These are phyloP conservation scores for Ormyrus thymus DNA, from an alignment of 2,888 invertebrate species.

Conservation along the genomic window DNA sequence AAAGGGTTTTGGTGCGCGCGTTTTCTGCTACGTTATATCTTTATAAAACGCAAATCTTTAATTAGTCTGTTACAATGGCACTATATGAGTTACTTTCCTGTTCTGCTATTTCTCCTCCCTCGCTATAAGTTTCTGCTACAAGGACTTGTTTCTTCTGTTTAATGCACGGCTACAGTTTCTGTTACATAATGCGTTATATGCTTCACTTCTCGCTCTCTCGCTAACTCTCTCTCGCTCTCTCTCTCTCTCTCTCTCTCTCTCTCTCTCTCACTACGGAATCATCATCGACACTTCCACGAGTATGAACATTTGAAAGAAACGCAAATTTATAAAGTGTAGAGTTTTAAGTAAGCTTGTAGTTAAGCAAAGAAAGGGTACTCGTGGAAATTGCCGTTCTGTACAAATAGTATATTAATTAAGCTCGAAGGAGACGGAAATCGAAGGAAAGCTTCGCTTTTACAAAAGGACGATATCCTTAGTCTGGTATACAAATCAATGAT, in stretches of 20 bases:
- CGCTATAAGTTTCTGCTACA: conserved; percentile 5
- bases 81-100: conserved; percentile 68
- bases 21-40: conserved; percentile 3
- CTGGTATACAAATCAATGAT: conserved; percentile 2
- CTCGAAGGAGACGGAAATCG: too few relatives aligned
- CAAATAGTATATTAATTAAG: neutral
- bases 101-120: conserved; percentile 33
- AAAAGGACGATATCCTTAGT: conserved; percentile 6
- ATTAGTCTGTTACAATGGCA: conserved; percentile 71
- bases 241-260: too few relatives aligned
- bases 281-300: too few relatives aligned
- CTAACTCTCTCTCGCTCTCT: too few relatives aligned
- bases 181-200: conserved; percentile 27
- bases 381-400: neutral
- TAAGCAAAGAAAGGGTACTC: too few relatives aligned
- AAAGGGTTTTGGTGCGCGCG: conserved; percentile 59
- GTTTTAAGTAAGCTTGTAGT: too few relatives aligned
- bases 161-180: conserved; percentile 25
- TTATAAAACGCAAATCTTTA: conserved; percentile 57
- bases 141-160: conserved; percentile 5
- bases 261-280: conserved; percentile 14
- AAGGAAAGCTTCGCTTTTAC: neutral
- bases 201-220: neutral
- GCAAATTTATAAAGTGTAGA: too few relatives aligned
- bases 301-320: too few relatives aligned